Evolutionary conservation across 2,113 vertebrate species (phyloP).

Genomic region (Apteryx mantelli): DNA sequence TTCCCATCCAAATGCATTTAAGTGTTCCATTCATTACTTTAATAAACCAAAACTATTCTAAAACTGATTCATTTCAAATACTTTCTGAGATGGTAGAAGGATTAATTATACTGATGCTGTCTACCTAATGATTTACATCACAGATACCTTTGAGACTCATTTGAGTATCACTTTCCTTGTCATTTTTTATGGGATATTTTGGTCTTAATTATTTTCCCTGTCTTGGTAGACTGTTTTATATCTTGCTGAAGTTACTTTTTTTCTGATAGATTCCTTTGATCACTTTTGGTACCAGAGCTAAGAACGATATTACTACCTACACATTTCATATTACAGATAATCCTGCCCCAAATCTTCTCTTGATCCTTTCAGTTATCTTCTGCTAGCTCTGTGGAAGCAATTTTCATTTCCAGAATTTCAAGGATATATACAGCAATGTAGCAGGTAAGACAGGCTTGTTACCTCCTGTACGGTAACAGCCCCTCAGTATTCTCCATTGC

Average conservation of each 20-base stretch:
- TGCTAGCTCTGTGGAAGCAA: constrained; percentile 3
- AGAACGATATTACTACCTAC: constrained; percentile 33
- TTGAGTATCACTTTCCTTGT: not conserved
- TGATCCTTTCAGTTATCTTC: constrained; percentile 39
- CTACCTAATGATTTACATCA: not conserved
- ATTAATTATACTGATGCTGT: not conserved
- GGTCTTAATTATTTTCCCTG: not conserved
- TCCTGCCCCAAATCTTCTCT: constrained; percentile 60
- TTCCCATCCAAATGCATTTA: not conserved
- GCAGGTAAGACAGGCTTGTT: not conserved
- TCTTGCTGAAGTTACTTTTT: constrained; percentile 12
- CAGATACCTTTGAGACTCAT: not conserved
- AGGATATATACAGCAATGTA: not conserved
- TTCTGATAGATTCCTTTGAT: constrained; percentile 18
- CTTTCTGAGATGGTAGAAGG: not conserved
- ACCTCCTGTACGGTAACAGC: not conserved
- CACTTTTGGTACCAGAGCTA: constrained; percentile 1
- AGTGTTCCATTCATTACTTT: not conserved
- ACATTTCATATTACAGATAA: not conserved
- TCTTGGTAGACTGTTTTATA: not conserved
- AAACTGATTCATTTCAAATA: not conserved
- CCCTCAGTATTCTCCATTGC: not conserved
- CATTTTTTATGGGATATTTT: not conserved
- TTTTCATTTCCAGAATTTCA: constrained; percentile 40
- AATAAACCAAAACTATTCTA: not conserved